Percentiles rank a stretch among this genome's conserved stretches.
Conservation (phyloP, 1,140 invertebrate species). For the Lineus longissimus region DNA sequence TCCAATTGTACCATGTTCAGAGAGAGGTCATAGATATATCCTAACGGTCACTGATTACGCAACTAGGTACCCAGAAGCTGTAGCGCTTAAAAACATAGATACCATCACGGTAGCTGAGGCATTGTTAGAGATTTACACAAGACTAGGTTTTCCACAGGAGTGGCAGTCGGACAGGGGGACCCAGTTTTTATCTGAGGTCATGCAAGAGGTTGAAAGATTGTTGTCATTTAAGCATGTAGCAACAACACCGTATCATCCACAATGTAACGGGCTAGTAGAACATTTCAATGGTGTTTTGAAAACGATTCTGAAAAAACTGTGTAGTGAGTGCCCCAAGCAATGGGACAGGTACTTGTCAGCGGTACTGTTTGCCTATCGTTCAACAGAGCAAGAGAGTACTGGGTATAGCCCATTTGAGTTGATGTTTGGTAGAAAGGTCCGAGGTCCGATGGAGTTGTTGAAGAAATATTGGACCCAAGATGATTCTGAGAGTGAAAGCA, state of each 20-base stretch:
- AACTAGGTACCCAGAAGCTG: conserved; percentile 26
- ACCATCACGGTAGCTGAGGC: conserved; percentile 25
- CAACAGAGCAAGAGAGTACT: conserved; percentile 25
- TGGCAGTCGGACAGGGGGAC: conserved; percentile 53
- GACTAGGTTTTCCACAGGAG: conserved; percentile 47
- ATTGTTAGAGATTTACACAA: conserved; percentile 45
- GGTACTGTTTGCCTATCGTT: conserved; percentile 37
- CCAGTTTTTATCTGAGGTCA: conserved; percentile 46
- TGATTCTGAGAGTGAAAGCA: not conserved
- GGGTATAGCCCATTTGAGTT: conserved; percentile 34
- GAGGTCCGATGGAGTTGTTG: conserved; percentile 10
- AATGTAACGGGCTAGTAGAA: conserved; percentile 37
- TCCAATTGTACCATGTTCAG: conserved; percentile 18
- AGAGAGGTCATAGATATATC: conserved; percentile 21
- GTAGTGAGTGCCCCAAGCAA: conserved; percentile 28
- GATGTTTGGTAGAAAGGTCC: conserved; percentile 11
- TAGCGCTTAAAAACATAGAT: conserved; percentile 19
- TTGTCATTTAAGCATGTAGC: conserved; percentile 24
- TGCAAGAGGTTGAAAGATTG: conserved; percentile 21
- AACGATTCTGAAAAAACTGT: conserved; percentile 30
- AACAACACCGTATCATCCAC: conserved; percentile 33
- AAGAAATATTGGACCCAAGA: conserved; percentile 1
- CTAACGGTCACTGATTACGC: conserved; percentile 25
- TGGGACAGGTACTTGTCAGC: conserved; percentile 40
- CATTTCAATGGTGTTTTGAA: conserved; percentile 28